These are phyloP conservation scores for Thunnus maccoyii DNA, from an alignment of 2,113 vertebrate genomes.

Conservation along the genomic window DNA sequence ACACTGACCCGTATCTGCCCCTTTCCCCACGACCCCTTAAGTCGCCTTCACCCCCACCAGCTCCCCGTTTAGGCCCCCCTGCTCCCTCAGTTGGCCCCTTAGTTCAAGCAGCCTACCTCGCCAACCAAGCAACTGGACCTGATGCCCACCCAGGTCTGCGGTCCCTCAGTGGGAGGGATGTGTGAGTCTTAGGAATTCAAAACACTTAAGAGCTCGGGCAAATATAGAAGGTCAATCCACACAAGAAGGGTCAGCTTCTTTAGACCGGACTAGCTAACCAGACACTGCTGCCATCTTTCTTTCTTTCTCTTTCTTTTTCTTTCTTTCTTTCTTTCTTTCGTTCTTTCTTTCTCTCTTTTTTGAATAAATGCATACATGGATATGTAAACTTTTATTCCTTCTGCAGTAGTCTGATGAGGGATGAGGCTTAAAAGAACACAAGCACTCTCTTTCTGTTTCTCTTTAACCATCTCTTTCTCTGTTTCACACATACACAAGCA, in stretches of 20 bases:
- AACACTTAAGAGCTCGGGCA: slow-evolving; percentile 68
- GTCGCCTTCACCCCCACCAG: slow-evolving; percentile 47
- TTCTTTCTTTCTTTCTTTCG: neutral
- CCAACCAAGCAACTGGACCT: slow-evolving; percentile 65
- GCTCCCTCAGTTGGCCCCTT: slow-evolving; percentile 49
- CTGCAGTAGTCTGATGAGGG: neutral
- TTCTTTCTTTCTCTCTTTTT: slow-evolving; percentile 8
- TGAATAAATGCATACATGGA: neutral
- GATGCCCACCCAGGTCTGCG: slow-evolving; percentile 72
- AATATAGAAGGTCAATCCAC: slow-evolving; percentile 60
- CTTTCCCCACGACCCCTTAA: slow-evolving; percentile 63
- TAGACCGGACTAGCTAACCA: slow-evolving; percentile 25
- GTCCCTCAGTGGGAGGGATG: slow-evolving; percentile 31
- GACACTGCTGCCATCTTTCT: slow-evolving; percentile 42
- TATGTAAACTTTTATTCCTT: slow-evolving; percentile 14
- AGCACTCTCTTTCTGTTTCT: neutral
- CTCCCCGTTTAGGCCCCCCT: slow-evolving; percentile 36
- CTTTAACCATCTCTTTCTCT: neutral
- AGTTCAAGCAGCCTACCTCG: slow-evolving; percentile 47
- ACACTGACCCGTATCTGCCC: slow-evolving; percentile 69
- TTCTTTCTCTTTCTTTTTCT: neutral
- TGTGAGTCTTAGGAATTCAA: slow-evolving; percentile 54
- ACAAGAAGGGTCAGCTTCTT: slow-evolving; percentile 56
- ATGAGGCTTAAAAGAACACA: slow-evolving; percentile 22
- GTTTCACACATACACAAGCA: slow-evolving; percentile 1